These are phyloP conservation scores for Balaenoptera acutorostrata DNA, from an alignment of 2,113 vertebrate species.

Conservation along the genomic window DNA sequence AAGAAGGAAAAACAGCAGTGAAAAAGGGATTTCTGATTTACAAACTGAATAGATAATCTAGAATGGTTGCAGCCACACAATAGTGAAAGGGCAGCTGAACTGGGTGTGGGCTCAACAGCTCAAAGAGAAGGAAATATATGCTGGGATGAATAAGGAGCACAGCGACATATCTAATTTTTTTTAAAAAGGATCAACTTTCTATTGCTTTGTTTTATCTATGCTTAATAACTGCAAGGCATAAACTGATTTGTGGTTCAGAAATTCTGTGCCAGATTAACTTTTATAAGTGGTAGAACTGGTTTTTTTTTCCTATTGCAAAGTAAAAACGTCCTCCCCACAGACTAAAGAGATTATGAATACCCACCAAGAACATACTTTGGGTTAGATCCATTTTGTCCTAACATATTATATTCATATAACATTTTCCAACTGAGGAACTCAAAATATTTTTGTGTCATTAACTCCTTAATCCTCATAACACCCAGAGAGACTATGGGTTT, in stretches of 20 bases:
- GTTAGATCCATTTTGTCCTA: neutral
- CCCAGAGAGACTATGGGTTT: neutral
- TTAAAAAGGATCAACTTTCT: neutral
- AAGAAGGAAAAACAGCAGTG: neutral
- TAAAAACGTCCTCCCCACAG: neutral
- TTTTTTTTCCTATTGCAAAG: neutral
- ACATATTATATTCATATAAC: neutral
- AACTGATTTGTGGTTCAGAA: neutral
- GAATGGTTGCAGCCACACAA: neutral
- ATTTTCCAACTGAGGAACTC: neutral
- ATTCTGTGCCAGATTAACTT: neutral
- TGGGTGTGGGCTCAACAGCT: neutral
- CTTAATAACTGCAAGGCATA: neutral
- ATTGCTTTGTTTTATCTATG: neutral
- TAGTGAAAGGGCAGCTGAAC: neutral
- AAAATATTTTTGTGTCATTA: conserved; percentile 25
- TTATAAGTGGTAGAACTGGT: neutral
- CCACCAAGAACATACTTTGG: neutral
- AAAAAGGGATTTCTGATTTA: neutral
- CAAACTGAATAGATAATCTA: neutral
- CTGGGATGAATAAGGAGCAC: neutral
- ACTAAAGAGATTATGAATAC: conserved; percentile 8
- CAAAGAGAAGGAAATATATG: neutral
- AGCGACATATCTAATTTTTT: neutral
- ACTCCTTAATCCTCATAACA: neutral